Evolutionary conservation across 2,888 invertebrate species (phyloP).

Genomic region (Plagodis pulveraria): DNA sequence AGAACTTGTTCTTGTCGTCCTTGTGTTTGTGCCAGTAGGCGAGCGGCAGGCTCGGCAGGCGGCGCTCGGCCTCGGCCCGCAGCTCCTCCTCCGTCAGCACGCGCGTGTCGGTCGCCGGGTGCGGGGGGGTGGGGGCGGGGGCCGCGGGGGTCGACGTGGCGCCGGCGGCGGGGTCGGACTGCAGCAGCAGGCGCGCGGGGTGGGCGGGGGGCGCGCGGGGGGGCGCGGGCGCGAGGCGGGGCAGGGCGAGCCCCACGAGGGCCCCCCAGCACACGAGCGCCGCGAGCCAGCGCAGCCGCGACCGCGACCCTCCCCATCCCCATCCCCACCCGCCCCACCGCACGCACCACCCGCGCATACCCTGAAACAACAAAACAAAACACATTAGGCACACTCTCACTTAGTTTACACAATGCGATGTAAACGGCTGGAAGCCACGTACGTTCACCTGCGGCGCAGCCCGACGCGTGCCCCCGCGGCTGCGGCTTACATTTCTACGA

Average conservation of each 20-base stretch:
- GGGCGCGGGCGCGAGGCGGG: slow-evolving; percentile 57
- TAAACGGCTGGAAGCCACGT: neutral
- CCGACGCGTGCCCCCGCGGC: too few species aligned
- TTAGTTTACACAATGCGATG: neutral
- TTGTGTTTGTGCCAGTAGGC: slow-evolving; percentile 94
- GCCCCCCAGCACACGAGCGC: slow-evolving; percentile 74
- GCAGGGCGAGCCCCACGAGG: slow-evolving; percentile 66
- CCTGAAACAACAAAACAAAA: slow-evolving; percentile 50
- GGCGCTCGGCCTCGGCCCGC: slow-evolving; percentile 90
- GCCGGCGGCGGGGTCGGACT: slow-evolving; percentile 53
- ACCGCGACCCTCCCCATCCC: slow-evolving; percentile 55
- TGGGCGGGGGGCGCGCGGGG: slow-evolving; percentile 44
- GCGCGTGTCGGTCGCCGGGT: slow-evolving; percentile 62
- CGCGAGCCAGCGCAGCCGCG: slow-evolving; percentile 69
- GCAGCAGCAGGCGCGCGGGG: slow-evolving; percentile 54
- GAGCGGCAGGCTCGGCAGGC: slow-evolving; percentile 93
- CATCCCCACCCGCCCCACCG: slow-evolving; percentile 53
- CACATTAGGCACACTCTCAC: neutral
- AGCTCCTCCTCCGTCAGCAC: slow-evolving; percentile 88
- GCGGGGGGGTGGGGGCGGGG: slow-evolving; percentile 37
- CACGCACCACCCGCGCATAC: slow-evolving; percentile 70
- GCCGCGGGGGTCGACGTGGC: slow-evolving; percentile 37
- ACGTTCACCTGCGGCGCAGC: neutral
- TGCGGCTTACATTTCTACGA: too few species aligned
- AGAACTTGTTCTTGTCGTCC: slow-evolving; percentile 88